Base-by-base conservation (phyloP, 2,113 vertebrate genomes). In the Semnornis frantzii region DNA sequence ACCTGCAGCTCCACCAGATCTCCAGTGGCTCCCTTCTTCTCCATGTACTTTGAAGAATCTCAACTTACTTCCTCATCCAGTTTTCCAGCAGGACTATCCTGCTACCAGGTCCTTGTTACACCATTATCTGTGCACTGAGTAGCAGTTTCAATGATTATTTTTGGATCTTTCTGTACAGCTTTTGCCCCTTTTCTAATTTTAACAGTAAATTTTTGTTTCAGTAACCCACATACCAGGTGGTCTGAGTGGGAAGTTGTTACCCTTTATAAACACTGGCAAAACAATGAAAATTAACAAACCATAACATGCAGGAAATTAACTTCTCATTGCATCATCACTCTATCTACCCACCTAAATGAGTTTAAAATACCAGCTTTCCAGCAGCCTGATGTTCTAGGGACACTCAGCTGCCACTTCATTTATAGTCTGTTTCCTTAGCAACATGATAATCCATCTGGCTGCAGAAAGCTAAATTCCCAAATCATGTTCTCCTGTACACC, bases 351-450 rank as follows among this genome's bases (percentile, higher is more conserved):
- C 95, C 85, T 64, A 85, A 87, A 90, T 87, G 76, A 87, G 82
- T 93, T 95, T 78, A 97, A 96, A 97, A 97, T 96, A 96, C 39
- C 91, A 95, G 59, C 84, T 96, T 96, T 87, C 77, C 74, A 93
- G 86, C 90, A 92, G 93, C 71, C 89, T 95, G 94, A 97, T 92
- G 94, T 97, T 96, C 91, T 92, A 86, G 89, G 94, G 95, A 97
- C 81, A 96, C 73, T 95, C 90, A 94, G 87, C 88, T 95, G 80
- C 85, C 96, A 93, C 87, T 96, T 96, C 89, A 97, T 94, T 97
- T 96, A 95, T 85, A 97, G 93, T 77, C 87, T 37, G 87, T 97
- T 98, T 93, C 95, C 96, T 92, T 97, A 96, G 95, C 92, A 97
- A 97, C 94, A 70, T 80, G 93, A 86, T 90, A 97, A 97, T 89